Conservation (phyloP, 53 echinoderm and acorn worm genomes). For the Actinopyga echinites region DNA sequence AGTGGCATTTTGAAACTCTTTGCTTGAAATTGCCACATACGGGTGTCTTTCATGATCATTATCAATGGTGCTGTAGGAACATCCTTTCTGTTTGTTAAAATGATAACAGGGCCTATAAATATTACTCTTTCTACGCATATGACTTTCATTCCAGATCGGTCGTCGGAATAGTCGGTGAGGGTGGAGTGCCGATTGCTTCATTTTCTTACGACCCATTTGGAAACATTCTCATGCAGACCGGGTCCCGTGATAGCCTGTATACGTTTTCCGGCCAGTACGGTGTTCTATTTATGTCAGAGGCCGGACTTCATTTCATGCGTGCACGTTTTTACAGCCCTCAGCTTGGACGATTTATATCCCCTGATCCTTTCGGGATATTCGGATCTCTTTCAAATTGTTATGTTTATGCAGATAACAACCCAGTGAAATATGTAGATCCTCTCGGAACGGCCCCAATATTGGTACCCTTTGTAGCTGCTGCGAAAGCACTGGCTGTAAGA, state of each 20-base stretch:
- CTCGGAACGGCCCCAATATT: constrained; percentile 21
- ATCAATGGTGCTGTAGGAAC: too few species aligned
- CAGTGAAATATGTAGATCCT: constrained; percentile 38
- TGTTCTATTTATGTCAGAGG: not conserved
- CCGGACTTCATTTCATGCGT: constrained; percentile 42
- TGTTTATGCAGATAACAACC: constrained; percentile 47
- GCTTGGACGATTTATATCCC: constrained; percentile 50
- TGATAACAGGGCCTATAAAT: too few species aligned
- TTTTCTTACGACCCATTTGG: constrained; percentile 57
- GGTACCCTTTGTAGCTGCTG: not conserved
- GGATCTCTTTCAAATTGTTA: constrained; percentile 48
- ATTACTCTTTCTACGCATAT: too few species aligned
- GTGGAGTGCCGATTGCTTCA: constrained; percentile 6
- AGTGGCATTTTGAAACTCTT: too few species aligned
- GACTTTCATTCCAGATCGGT: constrained; percentile 35
- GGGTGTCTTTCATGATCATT: too few species aligned
- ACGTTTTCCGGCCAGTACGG: constrained; percentile 51
- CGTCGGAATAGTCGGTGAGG: not conserved
- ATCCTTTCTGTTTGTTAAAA: too few species aligned
- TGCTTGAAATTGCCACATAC: too few species aligned
- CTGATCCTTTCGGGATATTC: constrained; percentile 27
- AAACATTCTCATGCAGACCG: constrained; percentile 8
- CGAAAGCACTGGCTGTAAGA: not conserved
- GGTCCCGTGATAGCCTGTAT: not conserved
- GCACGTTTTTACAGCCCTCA: constrained; percentile 32